These are phyloP conservation scores for Mya arenaria DNA, from an alignment of 1,140 invertebrate species.

Conservation along the genomic window DNA sequence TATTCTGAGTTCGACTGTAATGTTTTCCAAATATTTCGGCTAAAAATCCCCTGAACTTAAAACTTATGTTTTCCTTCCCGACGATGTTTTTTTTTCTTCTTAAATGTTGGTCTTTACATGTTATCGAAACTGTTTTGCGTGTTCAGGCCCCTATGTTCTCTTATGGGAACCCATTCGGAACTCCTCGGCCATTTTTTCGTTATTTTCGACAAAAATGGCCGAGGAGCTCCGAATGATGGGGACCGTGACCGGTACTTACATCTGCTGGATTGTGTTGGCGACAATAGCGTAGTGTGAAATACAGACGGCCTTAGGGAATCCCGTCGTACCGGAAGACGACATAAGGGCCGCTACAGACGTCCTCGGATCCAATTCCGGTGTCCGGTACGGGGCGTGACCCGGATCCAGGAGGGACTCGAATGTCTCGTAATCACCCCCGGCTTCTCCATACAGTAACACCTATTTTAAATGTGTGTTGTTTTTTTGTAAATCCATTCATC, in stretches of 20 bases:
- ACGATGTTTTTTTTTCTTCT: too few relatives aligned
- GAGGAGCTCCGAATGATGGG: neutral
- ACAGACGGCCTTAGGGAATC: constrained; percentile 18
- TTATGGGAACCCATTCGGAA: too few relatives aligned
- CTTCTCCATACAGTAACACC: neutral
- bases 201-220: neutral
- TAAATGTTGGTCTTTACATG: too few relatives aligned
- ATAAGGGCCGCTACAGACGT: neutral
- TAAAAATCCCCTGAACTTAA: too few relatives aligned
- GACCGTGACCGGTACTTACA: too few relatives aligned
- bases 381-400: neutral
- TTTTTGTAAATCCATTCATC: too few relatives aligned
- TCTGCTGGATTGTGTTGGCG: constrained; percentile 4
- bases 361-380: constrained; percentile 2
- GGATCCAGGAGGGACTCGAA: neutral
- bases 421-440: neutral
- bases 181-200: too few relatives aligned
- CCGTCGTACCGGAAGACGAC: constrained; percentile 28
- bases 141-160: neutral
- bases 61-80: too few relatives aligned
- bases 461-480: too few relatives aligned
- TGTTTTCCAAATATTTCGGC: too few relatives aligned
- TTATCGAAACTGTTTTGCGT: too few relatives aligned
- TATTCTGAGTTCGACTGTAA: too few relatives aligned
- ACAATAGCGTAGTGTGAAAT: constrained; percentile 2